phyloP scores from a whole-genome alignment of 2,888 invertebrate species.

The Eupithecia dodoneata region DNA sequence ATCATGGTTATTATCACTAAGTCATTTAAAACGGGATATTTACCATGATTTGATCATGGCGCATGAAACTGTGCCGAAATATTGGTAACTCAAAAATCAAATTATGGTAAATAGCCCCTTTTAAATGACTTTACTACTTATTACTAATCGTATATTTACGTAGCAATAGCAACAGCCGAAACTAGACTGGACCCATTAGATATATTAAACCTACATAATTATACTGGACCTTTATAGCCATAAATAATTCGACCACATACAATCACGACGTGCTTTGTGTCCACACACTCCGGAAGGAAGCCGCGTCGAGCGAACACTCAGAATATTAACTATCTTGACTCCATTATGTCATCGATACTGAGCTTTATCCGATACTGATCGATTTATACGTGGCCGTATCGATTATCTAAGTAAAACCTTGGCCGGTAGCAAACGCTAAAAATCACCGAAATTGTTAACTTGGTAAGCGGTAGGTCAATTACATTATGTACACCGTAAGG shows the following conservation, averaged over 20 bases:
- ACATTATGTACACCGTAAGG: slow-evolving; percentile 19
- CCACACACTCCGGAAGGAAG: slow-evolving; percentile 12
- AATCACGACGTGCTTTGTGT: not conserved
- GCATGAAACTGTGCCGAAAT: too few relatives aligned
- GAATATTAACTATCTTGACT: slow-evolving; percentile 10
- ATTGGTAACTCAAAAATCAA: too few relatives aligned
- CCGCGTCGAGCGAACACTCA: not conserved
- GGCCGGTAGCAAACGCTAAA: not conserved
- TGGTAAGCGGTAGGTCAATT: slow-evolving; percentile 24
- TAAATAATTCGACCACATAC: not conserved
- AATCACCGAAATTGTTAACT: not conserved
- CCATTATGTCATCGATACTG: not conserved
- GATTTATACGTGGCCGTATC: slow-evolving; percentile 24
- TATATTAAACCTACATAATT: not conserved
- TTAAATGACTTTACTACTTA: too few relatives aligned
- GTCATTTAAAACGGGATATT: too few relatives aligned
- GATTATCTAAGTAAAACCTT: slow-evolving; percentile 10
- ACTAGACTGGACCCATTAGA: not conserved
- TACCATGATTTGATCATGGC: too few relatives aligned
- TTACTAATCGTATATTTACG: not conserved
- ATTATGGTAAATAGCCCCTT: too few relatives aligned
- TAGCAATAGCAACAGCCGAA: not conserved
- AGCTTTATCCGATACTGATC: slow-evolving; percentile 2
- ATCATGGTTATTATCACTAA: too few relatives aligned
- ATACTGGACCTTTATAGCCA: not conserved